Base-by-base conservation (phyloP, 2,797 vertebrate species). In the Nasua narica region DNA sequence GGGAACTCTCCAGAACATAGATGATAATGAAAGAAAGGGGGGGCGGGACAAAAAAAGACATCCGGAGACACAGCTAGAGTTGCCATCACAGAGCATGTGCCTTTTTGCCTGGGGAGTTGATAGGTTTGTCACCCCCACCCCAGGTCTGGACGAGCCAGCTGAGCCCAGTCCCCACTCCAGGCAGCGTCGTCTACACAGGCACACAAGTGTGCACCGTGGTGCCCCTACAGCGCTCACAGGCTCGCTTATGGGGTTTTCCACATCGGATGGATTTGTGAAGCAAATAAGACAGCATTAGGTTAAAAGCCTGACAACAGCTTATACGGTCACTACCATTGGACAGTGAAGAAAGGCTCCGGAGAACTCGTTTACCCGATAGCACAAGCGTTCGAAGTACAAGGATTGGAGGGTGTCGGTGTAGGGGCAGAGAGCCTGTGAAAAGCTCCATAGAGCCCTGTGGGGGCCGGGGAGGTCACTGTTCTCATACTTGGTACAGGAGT, bases 291-390 rank as follows among this genome's bases (percentile, higher is more conserved):
- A 46, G 60, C 25, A 29, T 32, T 70, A 69, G 35, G 69, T 58
- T 54, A 58, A 89, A 94, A 70, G 25, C 77, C 29, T 83, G 76
- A 86, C 27, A 82, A 21, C 11, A 58, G 62, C 16, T 77, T 77
- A 46, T 81, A 40, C 46, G 19, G 18, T 62, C 87, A 48, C 37
- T 48, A 43, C n/a, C 32, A 35, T 32, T 23, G 18, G 48, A 52
- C 70, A 70, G 0, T 70, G 74, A 94, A 70, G 14, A 48, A 84
- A 83, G 58, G 58, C 11, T 84, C 48, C 3, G 13, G 95, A 91
- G 48, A 88, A 77, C 70, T 87, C 56, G n/a, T 83, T 83, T 78
- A 82, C n/a, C 54, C 37, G n/a, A 88, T 86, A 78, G n/a, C 52
- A 52, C 19, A 54, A 60, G 5, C n/a, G 19, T 19, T 90, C 19